A percentile compares a stretch with the other conserved stretches of the same genome.
Conservation (phyloP, 2,888 invertebrate genomes). For the Serripes groenlandicus region DNA sequence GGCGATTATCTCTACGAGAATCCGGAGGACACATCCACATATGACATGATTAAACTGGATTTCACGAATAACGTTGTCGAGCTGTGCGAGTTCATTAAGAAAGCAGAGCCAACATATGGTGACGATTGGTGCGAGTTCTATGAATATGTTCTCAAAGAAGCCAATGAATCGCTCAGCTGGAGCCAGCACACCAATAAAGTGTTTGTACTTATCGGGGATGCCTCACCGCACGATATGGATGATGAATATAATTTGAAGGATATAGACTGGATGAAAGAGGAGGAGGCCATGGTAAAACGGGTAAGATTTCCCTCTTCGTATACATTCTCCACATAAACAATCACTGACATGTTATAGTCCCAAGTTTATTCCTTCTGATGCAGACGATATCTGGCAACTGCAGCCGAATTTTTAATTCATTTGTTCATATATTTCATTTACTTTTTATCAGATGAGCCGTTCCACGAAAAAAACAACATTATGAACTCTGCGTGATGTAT, state of each 20-base stretch:
- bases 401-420: no score
- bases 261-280: conserved; percentile 63
- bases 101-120: conserved; percentile 67
- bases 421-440: no score
- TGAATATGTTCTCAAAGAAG: conserved; percentile 76
- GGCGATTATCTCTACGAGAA: conserved; percentile 79
- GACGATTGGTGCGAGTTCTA: conserved; percentile 78
- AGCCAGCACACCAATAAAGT: conserved; percentile 71
- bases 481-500: no score
- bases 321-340: no score
- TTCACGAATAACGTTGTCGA: conserved; percentile 68
- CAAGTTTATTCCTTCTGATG: no score
- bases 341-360: no score
- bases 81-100: conserved; percentile 70
- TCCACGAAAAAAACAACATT: no score
- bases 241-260: conserved; percentile 60
- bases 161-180: conserved; percentile 71
- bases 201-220: conserved; percentile 78
- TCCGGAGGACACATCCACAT: conserved; percentile 62
- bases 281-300: conserved; percentile 38
- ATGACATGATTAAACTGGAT: conserved; percentile 72
- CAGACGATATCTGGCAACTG: no score
- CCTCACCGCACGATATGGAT: conserved; percentile 61
- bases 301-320: no score
- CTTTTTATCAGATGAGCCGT: no score